A percentile compares a stretch with the other conserved stretches of the same genome.
Evolutionary conservation across 2,113 vertebrate genomes (phyloP).

Genomic region (Puntigrus tetrazona): DNA sequence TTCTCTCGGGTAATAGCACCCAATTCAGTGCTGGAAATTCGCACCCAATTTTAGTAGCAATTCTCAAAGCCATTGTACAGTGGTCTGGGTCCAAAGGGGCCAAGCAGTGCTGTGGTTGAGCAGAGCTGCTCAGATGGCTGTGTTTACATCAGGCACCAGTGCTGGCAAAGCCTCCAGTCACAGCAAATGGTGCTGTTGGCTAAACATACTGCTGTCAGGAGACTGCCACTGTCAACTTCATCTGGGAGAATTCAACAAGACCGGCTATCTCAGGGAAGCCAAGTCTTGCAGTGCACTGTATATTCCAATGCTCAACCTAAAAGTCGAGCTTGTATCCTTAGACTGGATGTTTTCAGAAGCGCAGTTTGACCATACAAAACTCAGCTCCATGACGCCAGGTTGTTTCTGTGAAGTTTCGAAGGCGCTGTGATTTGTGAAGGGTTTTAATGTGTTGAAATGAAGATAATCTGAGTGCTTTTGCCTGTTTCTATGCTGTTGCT

Average conservation of each 20-base stretch:
- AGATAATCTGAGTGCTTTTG: background rate
- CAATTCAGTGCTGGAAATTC: conserved; percentile 4
- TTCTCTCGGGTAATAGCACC: background rate
- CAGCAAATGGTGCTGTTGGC: conserved; percentile 76
- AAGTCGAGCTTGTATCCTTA: background rate
- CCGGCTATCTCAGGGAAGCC: background rate
- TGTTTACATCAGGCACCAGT: conserved; percentile 67
- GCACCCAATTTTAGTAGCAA: background rate
- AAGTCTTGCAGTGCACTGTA: background rate
- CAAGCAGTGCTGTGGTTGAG: conserved; percentile 22
- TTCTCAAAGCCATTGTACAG: background rate
- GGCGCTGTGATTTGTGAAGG: background rate
- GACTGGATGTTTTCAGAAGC: background rate
- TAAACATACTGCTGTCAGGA: conserved; percentile 72
- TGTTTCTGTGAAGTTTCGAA: background rate
- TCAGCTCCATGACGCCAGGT: background rate
- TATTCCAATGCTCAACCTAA: background rate
- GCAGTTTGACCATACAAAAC: background rate
- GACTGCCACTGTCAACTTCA: conserved; percentile 61
- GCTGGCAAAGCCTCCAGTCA: conserved; percentile 71
- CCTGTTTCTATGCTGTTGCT: background rate
- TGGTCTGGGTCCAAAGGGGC: conserved; percentile 39
- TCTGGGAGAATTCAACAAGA: conserved; percentile 37
- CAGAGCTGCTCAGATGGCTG: conserved; percentile 67
- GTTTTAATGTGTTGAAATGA: background rate